Percentiles rank a stretch among this genome's conserved stretches.
phyloP scores from a whole-genome alignment of 37 sponge, comb jelly and placozoan species.

The Chondrilla cf. caribensis region DNA sequence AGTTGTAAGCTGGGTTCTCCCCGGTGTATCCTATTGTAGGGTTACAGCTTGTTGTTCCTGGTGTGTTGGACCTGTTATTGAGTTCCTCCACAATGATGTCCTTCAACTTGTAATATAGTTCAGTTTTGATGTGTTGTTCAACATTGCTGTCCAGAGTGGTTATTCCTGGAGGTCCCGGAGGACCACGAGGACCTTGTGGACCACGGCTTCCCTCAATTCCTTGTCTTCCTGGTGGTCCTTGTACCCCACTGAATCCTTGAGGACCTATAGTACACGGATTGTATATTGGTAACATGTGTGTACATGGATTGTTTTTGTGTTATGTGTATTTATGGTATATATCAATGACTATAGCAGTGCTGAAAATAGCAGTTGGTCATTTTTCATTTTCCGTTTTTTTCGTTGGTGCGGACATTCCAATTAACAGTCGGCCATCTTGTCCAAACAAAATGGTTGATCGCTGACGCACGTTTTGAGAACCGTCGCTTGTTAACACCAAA shows the following conservation, averaged over 20 bases:
- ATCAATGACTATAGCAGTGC: no score
- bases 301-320: no score
- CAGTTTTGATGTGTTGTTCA: conserved; percentile 11
- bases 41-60: no score
- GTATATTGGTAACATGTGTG: background rate
- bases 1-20: background rate
- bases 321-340: background rate
- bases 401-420: no score
- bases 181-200: background rate
- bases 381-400: no score
- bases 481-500: no score
- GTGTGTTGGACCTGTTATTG: no score
- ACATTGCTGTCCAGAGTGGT: background rate
- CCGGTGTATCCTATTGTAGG: background rate
- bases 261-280: background rate
- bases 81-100: background rate
- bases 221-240: background rate
- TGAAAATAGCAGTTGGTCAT: no score
- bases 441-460: no score
- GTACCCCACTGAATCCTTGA: background rate
- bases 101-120: conserved; percentile 8
- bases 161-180: conserved; percentile 10
- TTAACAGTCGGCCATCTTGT: no score
- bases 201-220: background rate
- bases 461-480: no score